Conservation (phyloP, 1,140 invertebrate species). For the Drosophila hydei region DNA sequence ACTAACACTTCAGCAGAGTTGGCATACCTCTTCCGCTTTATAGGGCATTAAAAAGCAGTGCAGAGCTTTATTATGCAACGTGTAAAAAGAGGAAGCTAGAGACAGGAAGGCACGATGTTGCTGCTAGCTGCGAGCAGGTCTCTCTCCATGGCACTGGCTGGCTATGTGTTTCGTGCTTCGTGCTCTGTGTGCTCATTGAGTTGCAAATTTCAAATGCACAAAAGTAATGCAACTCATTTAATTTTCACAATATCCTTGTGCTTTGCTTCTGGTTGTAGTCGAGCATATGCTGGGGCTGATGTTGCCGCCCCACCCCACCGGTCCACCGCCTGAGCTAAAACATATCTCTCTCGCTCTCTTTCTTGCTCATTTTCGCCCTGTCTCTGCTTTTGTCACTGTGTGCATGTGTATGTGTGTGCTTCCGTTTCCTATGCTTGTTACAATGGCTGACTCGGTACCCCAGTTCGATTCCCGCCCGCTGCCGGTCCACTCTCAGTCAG, state of each 20-base stretch:
- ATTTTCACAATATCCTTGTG: conserved; percentile 79
- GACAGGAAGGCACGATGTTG: conserved; percentile 56
- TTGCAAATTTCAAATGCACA: conserved; percentile 80
- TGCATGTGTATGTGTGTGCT: conserved; percentile 24
- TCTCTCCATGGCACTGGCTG: conserved; percentile 24
- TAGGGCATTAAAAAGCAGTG: conserved; percentile 30
- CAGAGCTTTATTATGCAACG: conserved; percentile 62
- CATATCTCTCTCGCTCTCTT: conserved; percentile 15
- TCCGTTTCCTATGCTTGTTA: conserved; percentile 67
- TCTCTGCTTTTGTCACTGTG: conserved; percentile 1
- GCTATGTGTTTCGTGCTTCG: background rate
- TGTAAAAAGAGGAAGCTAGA: conserved; percentile 56
- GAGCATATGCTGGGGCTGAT: conserved; percentile 54
- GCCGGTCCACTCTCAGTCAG: conserved; percentile 16
- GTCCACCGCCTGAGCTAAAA: conserved; percentile 30
- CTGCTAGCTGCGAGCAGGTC: conserved; percentile 7
- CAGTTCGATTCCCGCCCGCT: conserved; percentile 25
- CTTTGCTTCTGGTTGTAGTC: conserved; percentile 52
- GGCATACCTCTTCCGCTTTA: background rate
- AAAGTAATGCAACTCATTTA: conserved; percentile 80
- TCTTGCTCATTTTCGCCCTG: background rate
- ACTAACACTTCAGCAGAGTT: background rate
- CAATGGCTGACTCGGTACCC: conserved; percentile 55
- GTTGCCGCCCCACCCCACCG: no score
- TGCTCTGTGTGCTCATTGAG: conserved; percentile 68